phyloP scores from a whole-genome alignment of 2,113 vertebrate genomes.

The Pteropus alecto region DNA sequence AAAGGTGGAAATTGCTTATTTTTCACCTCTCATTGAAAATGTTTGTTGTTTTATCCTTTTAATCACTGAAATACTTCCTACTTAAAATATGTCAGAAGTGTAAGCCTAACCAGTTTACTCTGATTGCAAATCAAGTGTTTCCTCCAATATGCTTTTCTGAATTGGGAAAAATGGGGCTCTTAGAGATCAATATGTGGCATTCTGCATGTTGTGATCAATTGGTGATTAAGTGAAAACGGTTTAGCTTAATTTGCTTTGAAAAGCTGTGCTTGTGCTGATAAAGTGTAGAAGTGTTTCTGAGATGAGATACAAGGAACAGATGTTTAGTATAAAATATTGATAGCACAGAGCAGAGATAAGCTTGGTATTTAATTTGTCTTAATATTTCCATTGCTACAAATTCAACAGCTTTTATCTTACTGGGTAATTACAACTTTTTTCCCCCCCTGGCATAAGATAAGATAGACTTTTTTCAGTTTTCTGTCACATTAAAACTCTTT shows the following conservation, averaged over 20 bases:
- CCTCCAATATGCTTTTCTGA: slow-evolving; percentile 63
- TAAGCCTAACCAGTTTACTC: slow-evolving; percentile 49
- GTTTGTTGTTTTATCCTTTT: slow-evolving; percentile 54
- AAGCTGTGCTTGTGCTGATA: slow-evolving; percentile 75
- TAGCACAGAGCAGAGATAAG: slow-evolving; percentile 75
- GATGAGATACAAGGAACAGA: slow-evolving; percentile 76
- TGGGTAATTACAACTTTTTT: slow-evolving; percentile 61
- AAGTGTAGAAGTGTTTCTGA: slow-evolving; percentile 78
- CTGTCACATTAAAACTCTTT: slow-evolving; percentile 61
- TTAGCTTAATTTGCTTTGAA: slow-evolving; percentile 79
- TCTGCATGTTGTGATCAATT: slow-evolving; percentile 76
- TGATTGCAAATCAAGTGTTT: slow-evolving; percentile 71
- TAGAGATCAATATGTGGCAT: slow-evolving; percentile 75
- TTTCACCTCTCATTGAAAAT: slow-evolving; percentile 48
- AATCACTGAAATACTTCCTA: slow-evolving; percentile 53
- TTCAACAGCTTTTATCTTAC: slow-evolving; percentile 76
- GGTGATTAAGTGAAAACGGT: slow-evolving; percentile 77
- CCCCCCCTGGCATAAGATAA: slow-evolving; percentile 30
- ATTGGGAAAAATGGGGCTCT: slow-evolving; percentile 67
- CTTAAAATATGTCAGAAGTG: slow-evolving; percentile 60
- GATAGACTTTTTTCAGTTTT: slow-evolving; percentile 43
- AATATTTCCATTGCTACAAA: slow-evolving; percentile 78
- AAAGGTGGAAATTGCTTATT: slow-evolving; percentile 39
- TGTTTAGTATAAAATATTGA: slow-evolving; percentile 77
- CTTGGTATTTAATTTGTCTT: slow-evolving; percentile 79